Conservation (phyloP, 2,888 invertebrate genomes). For the Hylaea fasciaria region DNA sequence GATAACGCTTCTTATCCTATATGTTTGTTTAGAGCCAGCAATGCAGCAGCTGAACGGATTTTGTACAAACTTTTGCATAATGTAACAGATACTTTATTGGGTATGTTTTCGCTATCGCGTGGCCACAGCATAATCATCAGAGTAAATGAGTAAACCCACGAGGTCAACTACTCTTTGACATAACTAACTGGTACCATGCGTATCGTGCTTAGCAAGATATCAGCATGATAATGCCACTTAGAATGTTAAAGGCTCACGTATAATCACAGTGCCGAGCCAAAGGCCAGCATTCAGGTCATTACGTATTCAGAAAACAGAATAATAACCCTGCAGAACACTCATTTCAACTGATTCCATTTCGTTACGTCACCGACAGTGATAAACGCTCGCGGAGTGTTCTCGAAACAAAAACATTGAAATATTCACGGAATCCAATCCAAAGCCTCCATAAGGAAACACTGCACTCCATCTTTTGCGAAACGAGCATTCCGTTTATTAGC, state of each 20-base stretch:
- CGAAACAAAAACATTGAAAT: constrained; percentile 35
- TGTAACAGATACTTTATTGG: too few relatives aligned
- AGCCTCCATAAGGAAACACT: constrained; percentile 34
- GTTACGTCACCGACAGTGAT: constrained; percentile 24
- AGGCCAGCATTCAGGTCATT: background rate
- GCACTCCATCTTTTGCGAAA: constrained; percentile 39
- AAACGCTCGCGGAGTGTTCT: constrained; percentile 23
- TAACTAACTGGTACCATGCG: too few relatives aligned
- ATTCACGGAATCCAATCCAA: constrained; percentile 34
- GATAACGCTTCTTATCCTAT: too few relatives aligned
- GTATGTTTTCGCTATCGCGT: too few relatives aligned
- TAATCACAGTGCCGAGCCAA: too few relatives aligned
- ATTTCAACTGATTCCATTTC: constrained; percentile 23
- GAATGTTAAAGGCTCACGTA: background rate
- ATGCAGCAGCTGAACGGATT: too few relatives aligned
- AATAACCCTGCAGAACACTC: constrained; percentile 17
- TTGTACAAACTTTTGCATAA: too few relatives aligned
- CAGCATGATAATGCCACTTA: background rate
- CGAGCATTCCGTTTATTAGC: constrained; percentile 37
- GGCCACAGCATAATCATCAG: too few relatives aligned
- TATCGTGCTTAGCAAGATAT: too few relatives aligned
- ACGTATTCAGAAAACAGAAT: constrained; percentile 1
- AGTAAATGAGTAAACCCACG: too few relatives aligned
- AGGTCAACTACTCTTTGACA: too few relatives aligned
- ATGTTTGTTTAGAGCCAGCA: too few relatives aligned